A percentile compares a stretch with the other conserved stretches of the same genome.
Conservation (phyloP, 2,888 invertebrate genomes). For the Acleris literana region DNA sequence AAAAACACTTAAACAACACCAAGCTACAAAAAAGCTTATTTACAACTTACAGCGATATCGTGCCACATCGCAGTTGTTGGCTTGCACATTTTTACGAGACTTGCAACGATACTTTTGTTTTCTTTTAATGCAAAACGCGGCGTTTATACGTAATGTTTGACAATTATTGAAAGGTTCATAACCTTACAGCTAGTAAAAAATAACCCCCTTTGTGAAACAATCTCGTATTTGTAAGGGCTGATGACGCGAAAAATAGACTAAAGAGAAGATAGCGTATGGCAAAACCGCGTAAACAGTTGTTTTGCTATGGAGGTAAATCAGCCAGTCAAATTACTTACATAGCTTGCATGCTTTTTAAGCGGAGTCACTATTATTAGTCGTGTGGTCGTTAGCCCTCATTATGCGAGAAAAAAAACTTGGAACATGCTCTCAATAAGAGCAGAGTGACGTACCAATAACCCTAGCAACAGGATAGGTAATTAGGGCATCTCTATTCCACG, state of each 20-base stretch:
- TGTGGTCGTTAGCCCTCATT: no score
- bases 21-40: constrained; percentile 1
- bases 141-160: neutral
- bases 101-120: constrained; percentile 28
- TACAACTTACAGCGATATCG: constrained; percentile 21
- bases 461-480: no score
- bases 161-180: neutral
- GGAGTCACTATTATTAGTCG: no score
- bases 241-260: neutral
- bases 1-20: neutral
- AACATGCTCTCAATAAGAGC: no score
- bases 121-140: constrained; percentile 26
- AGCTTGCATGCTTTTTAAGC: no score
- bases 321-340: no score
- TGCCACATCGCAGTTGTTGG: constrained; percentile 31
- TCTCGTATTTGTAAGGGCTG: neutral
- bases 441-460: no score
- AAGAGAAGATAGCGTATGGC: no score
- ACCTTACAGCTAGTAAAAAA: constrained; percentile 1
- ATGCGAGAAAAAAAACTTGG: no score
- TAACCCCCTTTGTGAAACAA: neutral
- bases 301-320: no score
- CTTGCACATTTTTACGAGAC: constrained; percentile 33
- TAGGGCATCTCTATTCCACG: no score
- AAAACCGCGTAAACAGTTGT: no score